Conservation (phyloP, 2,797 vertebrate species). For the Phaenicophaeus curvirostris region DNA sequence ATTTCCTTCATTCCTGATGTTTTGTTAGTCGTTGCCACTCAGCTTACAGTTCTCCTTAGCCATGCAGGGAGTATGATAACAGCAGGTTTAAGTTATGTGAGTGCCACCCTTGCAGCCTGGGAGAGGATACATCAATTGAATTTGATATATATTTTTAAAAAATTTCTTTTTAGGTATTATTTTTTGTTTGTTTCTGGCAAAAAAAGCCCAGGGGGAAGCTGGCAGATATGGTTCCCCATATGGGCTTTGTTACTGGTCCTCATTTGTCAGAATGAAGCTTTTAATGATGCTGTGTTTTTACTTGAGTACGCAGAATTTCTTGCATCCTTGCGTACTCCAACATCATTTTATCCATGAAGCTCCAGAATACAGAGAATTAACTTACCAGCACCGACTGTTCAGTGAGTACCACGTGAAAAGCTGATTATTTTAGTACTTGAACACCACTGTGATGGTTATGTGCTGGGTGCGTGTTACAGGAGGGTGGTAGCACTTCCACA, state of each 20-base stretch:
- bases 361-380: neutral
- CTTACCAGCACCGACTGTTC: accelerated
- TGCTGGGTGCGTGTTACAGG: accelerated
- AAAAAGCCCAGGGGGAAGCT: neutral
- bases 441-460: neutral
- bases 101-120: neutral
- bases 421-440: neutral
- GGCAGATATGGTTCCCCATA: neutral
- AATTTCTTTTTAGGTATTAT: neutral
- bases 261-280: neutral
- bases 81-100: neutral
- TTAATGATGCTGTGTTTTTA: neutral
- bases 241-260: accelerated
- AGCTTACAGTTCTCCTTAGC: neutral
- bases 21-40: neutral
- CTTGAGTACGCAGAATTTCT: neutral
- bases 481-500: neutral
- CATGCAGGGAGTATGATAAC: neutral
- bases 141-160: neutral
- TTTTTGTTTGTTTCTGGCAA: neutral
- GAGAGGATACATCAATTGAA: neutral
- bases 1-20: neutral
- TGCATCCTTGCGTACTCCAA: neutral
- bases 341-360: neutral
- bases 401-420: neutral